Percentiles rank a stretch among this genome's conserved stretches.
These are phyloP conservation scores for Galagoides demidoff DNA, from an alignment of 2,797 vertebrate species.

Conservation along the genomic window DNA sequence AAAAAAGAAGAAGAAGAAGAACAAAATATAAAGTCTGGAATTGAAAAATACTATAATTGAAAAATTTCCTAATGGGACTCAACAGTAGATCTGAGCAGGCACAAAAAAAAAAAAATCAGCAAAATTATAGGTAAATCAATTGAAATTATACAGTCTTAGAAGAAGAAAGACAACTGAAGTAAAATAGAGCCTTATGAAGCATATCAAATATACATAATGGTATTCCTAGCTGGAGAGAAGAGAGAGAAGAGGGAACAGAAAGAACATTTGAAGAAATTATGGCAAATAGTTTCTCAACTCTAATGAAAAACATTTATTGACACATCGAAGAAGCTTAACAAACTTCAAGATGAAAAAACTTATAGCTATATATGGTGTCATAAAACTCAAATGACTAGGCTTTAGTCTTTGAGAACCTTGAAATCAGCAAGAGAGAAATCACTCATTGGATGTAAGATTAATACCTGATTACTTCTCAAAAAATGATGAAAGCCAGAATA, in stretches of 20 bases:
- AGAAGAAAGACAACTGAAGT: neutral
- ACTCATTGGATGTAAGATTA: neutral
- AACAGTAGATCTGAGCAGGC: neutral
- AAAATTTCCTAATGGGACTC: neutral
- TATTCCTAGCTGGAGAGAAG: neutral
- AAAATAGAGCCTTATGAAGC: neutral
- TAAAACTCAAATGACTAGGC: neutral
- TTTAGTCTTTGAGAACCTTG: neutral
- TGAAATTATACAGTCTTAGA: neutral
- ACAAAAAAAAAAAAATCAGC: neutral
- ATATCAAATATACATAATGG: neutral
- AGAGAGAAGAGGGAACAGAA: neutral
- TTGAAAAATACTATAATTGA: neutral
- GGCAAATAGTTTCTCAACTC: neutral
- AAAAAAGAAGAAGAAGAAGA: neutral
- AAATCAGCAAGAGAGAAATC: neutral
- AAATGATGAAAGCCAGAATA: neutral
- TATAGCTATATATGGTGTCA: neutral
- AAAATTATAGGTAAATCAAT: neutral
- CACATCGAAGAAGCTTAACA: neutral
- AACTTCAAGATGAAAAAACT: neutral
- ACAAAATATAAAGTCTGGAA: neutral
- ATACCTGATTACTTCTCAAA: neutral
- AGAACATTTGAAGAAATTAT: neutral
- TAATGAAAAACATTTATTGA: neutral